Conservation (phyloP, 2,113 vertebrate species). For the Rutilus rutilus region DNA sequence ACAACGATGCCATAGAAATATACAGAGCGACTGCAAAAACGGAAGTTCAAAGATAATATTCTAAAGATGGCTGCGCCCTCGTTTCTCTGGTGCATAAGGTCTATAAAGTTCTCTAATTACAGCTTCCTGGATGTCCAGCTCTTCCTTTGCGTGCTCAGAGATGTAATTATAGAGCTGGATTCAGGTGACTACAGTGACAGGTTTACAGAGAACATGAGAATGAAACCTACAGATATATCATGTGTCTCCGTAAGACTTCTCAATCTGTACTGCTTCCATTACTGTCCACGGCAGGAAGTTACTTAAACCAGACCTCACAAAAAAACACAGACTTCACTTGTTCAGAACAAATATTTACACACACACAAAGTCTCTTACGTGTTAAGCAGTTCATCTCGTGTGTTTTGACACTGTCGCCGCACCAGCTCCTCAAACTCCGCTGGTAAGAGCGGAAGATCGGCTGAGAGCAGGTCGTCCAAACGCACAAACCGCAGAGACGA, state of each 20-base stretch:
- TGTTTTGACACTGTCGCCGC: conserved; percentile 77
- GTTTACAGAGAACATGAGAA: conserved; percentile 48
- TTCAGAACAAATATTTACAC: neutral
- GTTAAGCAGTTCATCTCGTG: conserved; percentile 74
- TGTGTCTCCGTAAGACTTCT: neutral
- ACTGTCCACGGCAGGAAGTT: neutral
- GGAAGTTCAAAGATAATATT: no score
- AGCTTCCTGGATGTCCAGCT: neutral
- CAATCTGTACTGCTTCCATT: neutral
- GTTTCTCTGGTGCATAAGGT: no score
- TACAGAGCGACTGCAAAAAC: no score
- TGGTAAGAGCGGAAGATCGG: conserved; percentile 79
- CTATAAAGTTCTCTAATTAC: no score
- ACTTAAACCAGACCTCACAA: neutral
- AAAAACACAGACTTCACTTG: neutral
- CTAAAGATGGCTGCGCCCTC: no score
- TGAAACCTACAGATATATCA: conserved; percentile 51
- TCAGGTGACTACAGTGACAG: conserved; percentile 21
- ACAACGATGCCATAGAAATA: no score
- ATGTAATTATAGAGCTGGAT: conserved; percentile 33
- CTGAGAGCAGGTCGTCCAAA: conserved; percentile 73
- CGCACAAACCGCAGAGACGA: conserved; percentile 82
- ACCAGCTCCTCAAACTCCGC: conserved; percentile 75
- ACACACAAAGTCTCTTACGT: conserved; percentile 73
- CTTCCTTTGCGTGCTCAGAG: neutral